Percentiles rank a stretch among this genome's conserved stretches.
phyloP scores from a whole-genome alignment of 2,888 invertebrate genomes.

The Campoletis raptor region DNA sequence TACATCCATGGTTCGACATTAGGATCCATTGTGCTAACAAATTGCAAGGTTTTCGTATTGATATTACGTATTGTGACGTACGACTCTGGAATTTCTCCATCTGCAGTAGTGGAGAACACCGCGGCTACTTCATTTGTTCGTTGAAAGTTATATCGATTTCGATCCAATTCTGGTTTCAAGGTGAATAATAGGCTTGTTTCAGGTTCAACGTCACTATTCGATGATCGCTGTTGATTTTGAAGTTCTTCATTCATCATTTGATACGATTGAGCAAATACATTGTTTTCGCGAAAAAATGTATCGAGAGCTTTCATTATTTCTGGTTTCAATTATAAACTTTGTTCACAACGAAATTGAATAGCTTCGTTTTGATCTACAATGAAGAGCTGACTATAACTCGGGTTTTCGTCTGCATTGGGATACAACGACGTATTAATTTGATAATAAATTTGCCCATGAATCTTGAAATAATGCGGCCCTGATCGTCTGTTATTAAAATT shows the following conservation, averaged over 20 bases:
- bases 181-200: slow-evolving; percentile 4
- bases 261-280: slow-evolving; percentile 11
- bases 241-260: slow-evolving; percentile 31
- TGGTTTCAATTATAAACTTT: background rate
- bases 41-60: slow-evolving; percentile 60
- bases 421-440: too few relatives aligned
- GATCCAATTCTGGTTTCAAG: background rate
- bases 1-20: slow-evolving; percentile 71
- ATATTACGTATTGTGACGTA: slow-evolving; percentile 65
- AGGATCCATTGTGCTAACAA: slow-evolving; percentile 69
- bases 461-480: too few relatives aligned
- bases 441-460: too few relatives aligned
- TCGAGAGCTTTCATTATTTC: background rate
- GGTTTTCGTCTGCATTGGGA: background rate
- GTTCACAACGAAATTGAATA: background rate
- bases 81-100: slow-evolving; percentile 68
- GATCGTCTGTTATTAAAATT: too few relatives aligned
- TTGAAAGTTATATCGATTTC: background rate
- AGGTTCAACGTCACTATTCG: background rate
- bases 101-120: background rate
- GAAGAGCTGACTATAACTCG: background rate
- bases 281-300: background rate
- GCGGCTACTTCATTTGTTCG: background rate
- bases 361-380: background rate
- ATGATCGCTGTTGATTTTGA: background rate